Evolutionary conservation across 2,797 vertebrate species (phyloP).

Genomic region (Tarsius wallacei): DNA sequence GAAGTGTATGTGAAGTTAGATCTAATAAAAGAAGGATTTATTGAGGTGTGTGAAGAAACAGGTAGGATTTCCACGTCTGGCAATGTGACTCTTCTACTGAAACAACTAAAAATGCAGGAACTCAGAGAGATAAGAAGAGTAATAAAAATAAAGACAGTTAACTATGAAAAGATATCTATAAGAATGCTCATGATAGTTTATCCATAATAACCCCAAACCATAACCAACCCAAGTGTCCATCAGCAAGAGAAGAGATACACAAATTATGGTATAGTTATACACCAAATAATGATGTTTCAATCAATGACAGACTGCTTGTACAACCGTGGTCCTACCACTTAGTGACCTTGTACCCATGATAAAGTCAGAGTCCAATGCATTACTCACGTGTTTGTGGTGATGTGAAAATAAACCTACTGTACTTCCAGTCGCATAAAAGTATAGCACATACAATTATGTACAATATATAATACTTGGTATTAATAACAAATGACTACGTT

Average conservation of each 20-base stretch:
- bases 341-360: not conserved
- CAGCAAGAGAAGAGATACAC: not conserved
- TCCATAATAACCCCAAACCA: slow-evolving; percentile 36
- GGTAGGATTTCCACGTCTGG: slow-evolving; percentile 27
- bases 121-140: not conserved
- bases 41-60: slow-evolving; percentile 41
- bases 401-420: not conserved
- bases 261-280: not conserved
- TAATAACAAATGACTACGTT: not conserved
- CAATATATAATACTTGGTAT: not conserved
- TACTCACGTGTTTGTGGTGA: not conserved
- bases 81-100: slow-evolving; percentile 29
- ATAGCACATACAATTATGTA: not conserved
- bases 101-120: slow-evolving; percentile 55
- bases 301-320: not conserved
- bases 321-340: not conserved
- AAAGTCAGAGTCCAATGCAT: not conserved
- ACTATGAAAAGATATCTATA: slow-evolving; percentile 2
- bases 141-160: slow-evolving; percentile 18
- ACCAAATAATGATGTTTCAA: not conserved
- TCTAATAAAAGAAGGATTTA: slow-evolving; percentile 33
- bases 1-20: not conserved
- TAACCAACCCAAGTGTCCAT: slow-evolving; percentile 1
- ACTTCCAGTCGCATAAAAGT: not conserved
- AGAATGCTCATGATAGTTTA: slow-evolving; percentile 14